Conservation (phyloP, 2,113 vertebrate genomes). For the Rhegmatorhina hoffmannsi region DNA sequence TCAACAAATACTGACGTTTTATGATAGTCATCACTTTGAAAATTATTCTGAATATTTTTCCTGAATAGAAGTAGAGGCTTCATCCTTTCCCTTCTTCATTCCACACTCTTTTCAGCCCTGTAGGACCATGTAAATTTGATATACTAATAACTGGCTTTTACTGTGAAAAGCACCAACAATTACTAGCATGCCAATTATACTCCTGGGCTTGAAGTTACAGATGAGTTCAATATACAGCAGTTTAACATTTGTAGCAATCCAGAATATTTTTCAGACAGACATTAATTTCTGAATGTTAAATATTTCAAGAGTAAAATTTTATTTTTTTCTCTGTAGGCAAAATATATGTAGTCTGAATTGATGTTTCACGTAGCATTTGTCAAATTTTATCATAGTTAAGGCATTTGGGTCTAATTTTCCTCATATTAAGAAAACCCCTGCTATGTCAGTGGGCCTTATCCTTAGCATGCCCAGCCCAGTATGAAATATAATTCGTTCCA, state of each 20-base stretch:
- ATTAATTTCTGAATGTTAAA: constrained; percentile 50
- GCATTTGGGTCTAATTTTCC: constrained; percentile 45
- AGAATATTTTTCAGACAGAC: constrained; percentile 17
- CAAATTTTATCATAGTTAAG: constrained; percentile 11
- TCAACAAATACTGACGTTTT: constrained; percentile 5
- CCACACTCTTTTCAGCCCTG: neutral
- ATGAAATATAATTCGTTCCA: neutral
- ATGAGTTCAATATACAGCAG: neutral
- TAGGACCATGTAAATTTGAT: constrained; percentile 3
- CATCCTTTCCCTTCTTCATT: constrained; percentile 23
- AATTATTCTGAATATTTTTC: constrained; percentile 45
- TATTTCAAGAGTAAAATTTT: constrained; percentile 40
- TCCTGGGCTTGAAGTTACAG: neutral
- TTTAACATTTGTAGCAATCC: constrained; percentile 48
- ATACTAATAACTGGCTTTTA: constrained; percentile 6
- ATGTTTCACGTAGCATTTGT: constrained; percentile 51
- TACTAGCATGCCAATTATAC: constrained; percentile 10
- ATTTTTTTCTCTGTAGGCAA: constrained; percentile 49
- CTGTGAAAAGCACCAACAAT: neutral
- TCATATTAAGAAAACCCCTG: constrained; percentile 27
- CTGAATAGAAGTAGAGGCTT: neutral
- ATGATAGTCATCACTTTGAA: neutral
- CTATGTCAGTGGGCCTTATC: constrained; percentile 32
- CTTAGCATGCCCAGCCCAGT: constrained; percentile 16
- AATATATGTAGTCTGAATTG: constrained; percentile 40